phyloP scores from a whole-genome alignment of 2,888 invertebrate genomes.

The Tetranychus truncatus region DNA sequence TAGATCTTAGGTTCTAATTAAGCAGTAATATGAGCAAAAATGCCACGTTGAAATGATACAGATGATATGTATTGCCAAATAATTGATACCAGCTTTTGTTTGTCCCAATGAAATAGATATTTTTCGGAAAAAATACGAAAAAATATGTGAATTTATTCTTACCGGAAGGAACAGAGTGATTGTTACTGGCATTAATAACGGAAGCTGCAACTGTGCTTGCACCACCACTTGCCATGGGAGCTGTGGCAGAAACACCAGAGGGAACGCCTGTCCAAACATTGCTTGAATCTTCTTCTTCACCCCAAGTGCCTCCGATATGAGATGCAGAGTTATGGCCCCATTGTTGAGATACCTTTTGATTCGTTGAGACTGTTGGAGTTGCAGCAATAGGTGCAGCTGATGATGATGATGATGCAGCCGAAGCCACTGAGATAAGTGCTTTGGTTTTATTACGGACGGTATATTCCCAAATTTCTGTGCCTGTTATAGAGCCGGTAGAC shows the following conservation, averaged over 20 bases:
- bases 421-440: constrained; percentile 12
- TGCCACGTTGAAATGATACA: too few relatives aligned
- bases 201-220: not conserved
- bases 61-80: too few relatives aligned
- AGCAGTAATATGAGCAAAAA: too few relatives aligned
- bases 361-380: not conserved
- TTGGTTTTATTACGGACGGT: constrained; percentile 53
- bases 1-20: too few relatives aligned
- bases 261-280: constrained; percentile 72
- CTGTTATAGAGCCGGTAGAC: constrained; percentile 26
- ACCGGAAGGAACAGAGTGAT: constrained; percentile 6
- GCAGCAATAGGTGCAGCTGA: constrained; percentile 7
- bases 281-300: constrained; percentile 71
- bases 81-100: too few relatives aligned
- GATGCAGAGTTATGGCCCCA: constrained; percentile 84
- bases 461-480: constrained; percentile 66
- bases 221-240: not conserved
- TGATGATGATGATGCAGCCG: constrained; percentile 9
- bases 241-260: not conserved
- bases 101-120: too few relatives aligned
- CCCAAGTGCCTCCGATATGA: constrained; percentile 69
- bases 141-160: not conserved
- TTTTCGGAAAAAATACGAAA: not conserved
- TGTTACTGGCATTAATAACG: constrained; percentile 23
- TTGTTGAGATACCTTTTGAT: constrained; percentile 43